phyloP scores from a whole-genome alignment of 2,113 vertebrate species.

The Lampris incognitus region DNA sequence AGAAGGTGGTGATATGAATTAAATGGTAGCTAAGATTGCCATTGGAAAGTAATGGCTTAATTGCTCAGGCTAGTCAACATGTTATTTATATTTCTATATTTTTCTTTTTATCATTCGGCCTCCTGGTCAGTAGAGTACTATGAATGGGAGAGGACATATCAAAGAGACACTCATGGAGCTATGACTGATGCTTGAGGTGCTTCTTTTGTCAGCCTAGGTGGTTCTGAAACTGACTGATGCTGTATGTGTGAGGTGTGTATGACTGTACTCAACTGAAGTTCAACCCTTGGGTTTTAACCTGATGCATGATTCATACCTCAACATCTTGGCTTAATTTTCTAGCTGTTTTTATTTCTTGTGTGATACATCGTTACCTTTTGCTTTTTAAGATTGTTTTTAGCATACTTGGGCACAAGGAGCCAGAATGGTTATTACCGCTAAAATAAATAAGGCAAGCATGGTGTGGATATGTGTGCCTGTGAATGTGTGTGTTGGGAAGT shows the following conservation, averaged over 20 bases:
- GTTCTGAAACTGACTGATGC: constrained; percentile 9
- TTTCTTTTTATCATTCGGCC: not conserved
- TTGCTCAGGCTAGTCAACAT: not conserved
- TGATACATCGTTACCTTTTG: constrained; percentile 43
- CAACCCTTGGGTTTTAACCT: constrained; percentile 43
- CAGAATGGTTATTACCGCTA: constrained; percentile 40
- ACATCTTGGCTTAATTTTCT: constrained; percentile 41
- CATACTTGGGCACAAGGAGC: constrained; percentile 33
- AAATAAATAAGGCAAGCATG: constrained; percentile 50
- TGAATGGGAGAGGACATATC: not conserved
- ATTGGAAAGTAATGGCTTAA: not conserved
- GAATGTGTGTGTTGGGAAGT: constrained; percentile 28
- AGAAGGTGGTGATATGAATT: too few species aligned
- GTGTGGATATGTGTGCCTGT: constrained; percentile 30
- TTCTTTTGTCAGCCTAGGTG: constrained; percentile 17
- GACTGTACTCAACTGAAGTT: constrained; percentile 10
- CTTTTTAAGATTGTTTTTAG: constrained; percentile 18
- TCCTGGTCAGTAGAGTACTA: not conserved
- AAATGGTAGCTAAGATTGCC: too few species aligned
- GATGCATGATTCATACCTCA: constrained; percentile 64
- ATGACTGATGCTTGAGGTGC: not conserved
- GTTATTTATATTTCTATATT: not conserved
- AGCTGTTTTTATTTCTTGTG: constrained; percentile 28
- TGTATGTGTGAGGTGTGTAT: constrained; percentile 31
- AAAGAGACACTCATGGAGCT: constrained; percentile 22